Base-by-base conservation (phyloP, 2,888 invertebrate species). In the Trissonchulus sp. region DNA sequence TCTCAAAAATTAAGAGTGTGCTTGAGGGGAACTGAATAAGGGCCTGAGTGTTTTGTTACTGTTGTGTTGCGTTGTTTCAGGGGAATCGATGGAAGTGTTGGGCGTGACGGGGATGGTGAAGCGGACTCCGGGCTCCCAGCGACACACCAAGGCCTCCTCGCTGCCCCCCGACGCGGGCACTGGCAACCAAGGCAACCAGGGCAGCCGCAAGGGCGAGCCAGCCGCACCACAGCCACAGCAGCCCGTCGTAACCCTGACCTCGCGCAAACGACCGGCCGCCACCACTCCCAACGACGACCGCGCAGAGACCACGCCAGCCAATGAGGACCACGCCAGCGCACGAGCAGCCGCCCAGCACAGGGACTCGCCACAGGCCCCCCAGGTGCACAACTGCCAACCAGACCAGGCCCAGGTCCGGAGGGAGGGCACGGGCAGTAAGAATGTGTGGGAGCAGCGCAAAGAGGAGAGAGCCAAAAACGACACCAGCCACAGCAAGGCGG, bases 241-340 rank as follows among this genome's bases (percentile, higher is more conserved):
- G 18, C 28, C 33, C 8, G 63, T 35, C 63, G 33, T 3, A 62
- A 31, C 31, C 63, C 8, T 1, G 79, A 76, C 79, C 78, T 77
- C 78, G 79, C 36, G n/a, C 73, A 33, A 28, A 18, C 34, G 48
- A 65, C 78, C 84, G 82, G 78, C 81, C 79, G 81, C 82, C 78
- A 79, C 83, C 80, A 75, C 81, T 80, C 76, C 81, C 75, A 23
- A 23, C 23, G 23, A 48, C 48, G 8, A 48, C 8, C 48, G 23
- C 23, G 23, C 8, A 23, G 48, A 48, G 8, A 48, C 8, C 48
- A 8, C 8, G 23, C 23, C 48, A 48, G 48, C 8, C 23, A 23
- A 48, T 48, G 48, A 23, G 8, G 48, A 15, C 23, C 8, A 23
- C 23, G 23, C 8, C 23, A 8, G 23, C 8, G 8, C 48, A 23